phyloP scores from a whole-genome alignment of 1,140 invertebrate species.

The Thaumetopoea pityocampa region DNA sequence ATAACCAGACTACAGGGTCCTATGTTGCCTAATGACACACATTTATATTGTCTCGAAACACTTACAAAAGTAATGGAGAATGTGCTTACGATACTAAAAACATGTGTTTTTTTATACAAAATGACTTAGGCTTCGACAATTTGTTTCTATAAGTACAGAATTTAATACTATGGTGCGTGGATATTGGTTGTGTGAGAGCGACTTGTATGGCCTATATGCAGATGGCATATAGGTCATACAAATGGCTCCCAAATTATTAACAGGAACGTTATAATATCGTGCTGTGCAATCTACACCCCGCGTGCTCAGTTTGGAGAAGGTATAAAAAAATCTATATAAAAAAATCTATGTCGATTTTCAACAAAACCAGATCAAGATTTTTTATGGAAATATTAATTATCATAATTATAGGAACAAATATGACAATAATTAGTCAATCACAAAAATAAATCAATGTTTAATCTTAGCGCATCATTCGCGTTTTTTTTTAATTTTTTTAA shows the following conservation, averaged over 20 bases:
- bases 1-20: conserved; percentile 51
- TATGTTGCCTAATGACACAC: conserved; percentile 61
- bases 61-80: conserved; percentile 70
- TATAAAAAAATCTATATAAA: conserved; percentile 36
- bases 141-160: conserved; percentile 73
- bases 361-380: conserved; percentile 73
- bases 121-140: conserved; percentile 75
- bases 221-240: conserved; percentile 23
- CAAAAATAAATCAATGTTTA: conserved; percentile 68
- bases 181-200: conserved; percentile 33
- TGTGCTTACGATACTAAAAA: conserved; percentile 68
- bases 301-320: conserved; percentile 46
- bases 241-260: conserved; percentile 33
- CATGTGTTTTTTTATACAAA: conserved; percentile 74
- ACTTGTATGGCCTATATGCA: conserved; percentile 24
- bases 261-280: conserved; percentile 43
- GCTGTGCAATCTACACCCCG: conserved; percentile 40
- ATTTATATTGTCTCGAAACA: conserved; percentile 68
- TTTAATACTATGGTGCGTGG: conserved; percentile 67
- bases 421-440: conserved; percentile 73
- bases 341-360: conserved; percentile 73
- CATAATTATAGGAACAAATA: conserved; percentile 74
- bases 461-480: conserved; percentile 61
- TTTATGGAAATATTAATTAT: conserved; percentile 48
- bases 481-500: conserved; percentile 31